These are phyloP conservation scores for Eutolmus rufibarbis DNA, from an alignment of 2,888 invertebrate genomes.

Conservation along the genomic window DNA sequence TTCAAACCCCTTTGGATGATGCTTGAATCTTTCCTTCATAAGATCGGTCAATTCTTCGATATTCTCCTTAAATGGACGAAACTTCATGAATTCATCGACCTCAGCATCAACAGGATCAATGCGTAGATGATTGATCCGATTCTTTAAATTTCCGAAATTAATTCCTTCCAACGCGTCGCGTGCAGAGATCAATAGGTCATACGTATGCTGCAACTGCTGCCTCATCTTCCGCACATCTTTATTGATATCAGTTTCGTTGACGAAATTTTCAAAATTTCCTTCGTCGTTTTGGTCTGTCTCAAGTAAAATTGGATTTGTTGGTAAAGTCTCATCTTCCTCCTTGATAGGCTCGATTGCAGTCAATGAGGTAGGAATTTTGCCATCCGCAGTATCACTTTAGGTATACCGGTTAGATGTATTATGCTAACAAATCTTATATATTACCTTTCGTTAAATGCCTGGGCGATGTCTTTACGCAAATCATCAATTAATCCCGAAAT, in stretches of 20 bases:
- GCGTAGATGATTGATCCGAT: conserved; percentile 56
- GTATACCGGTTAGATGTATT: neutral
- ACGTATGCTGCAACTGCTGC: conserved; percentile 54
- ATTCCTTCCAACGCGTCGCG: conserved; percentile 57
- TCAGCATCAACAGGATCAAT: conserved; percentile 50
- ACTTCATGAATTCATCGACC: conserved; percentile 48
- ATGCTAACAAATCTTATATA: neutral
- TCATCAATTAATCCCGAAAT: neutral
- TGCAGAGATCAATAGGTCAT: conserved; percentile 55
- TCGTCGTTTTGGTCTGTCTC: conserved; percentile 20
- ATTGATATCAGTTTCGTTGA: conserved; percentile 49
- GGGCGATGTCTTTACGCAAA: neutral
- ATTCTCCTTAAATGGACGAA: conserved; percentile 54
- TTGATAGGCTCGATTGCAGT: neutral
- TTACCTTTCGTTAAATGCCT: neutral
- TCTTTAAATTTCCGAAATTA: conserved; percentile 53
- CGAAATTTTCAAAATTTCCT: conserved; percentile 48
- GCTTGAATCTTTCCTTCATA: conserved; percentile 54
- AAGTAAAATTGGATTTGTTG: neutral
- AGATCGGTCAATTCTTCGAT: conserved; percentile 54
- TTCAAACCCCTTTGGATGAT: conserved; percentile 59
- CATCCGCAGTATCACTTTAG: neutral
- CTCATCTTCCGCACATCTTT: conserved; percentile 56
- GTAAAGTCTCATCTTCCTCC: neutral
- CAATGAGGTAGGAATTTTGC: neutral